Evolutionary conservation across 2,888 invertebrate species (phyloP).

Genomic region (Oligia strigilis): DNA sequence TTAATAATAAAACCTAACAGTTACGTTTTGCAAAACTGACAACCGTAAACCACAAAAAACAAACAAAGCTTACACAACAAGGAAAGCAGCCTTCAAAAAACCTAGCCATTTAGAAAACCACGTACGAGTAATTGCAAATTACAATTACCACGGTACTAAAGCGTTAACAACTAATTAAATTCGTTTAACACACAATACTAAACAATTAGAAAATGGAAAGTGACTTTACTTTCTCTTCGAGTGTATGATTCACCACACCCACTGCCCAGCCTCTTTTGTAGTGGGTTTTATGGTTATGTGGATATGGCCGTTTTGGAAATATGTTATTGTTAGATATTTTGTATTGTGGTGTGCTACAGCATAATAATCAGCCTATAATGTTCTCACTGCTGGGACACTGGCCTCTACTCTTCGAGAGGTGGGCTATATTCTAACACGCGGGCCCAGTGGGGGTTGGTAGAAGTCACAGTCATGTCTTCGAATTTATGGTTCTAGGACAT

Average conservation of each 20-base stretch:
- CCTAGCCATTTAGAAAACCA: conserved; percentile 19
- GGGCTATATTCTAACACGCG: too few species aligned
- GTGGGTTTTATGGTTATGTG: conserved; percentile 20
- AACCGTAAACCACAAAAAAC: not conserved
- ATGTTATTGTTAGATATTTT: conserved; percentile 18
- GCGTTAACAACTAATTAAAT: conserved; percentile 62
- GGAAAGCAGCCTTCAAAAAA: conserved; percentile 15
- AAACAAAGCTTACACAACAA: conserved; percentile 5
- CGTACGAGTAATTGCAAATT: conserved; percentile 44
- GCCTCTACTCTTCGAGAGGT: too few species aligned
- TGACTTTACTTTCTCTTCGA: conserved; percentile 61
- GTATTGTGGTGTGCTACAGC: too few species aligned
- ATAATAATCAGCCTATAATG: too few species aligned
- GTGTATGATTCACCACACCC: conserved; percentile 54
- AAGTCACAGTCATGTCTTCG: too few species aligned
- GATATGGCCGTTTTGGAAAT: conserved; percentile 50
- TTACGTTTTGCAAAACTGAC: not conserved
- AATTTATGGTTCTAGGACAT: too few species aligned
- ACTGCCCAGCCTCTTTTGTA: conserved; percentile 52
- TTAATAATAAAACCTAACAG: not conserved
- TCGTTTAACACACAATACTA: conserved; percentile 62
- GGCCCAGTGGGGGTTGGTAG: too few species aligned
- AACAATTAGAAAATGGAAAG: conserved; percentile 65
- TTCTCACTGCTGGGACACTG: too few species aligned
- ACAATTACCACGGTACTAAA: conserved; percentile 31